Base-by-base conservation (phyloP, 64 coral and sea anemone species). In the Actinia tenebrosa region DNA sequence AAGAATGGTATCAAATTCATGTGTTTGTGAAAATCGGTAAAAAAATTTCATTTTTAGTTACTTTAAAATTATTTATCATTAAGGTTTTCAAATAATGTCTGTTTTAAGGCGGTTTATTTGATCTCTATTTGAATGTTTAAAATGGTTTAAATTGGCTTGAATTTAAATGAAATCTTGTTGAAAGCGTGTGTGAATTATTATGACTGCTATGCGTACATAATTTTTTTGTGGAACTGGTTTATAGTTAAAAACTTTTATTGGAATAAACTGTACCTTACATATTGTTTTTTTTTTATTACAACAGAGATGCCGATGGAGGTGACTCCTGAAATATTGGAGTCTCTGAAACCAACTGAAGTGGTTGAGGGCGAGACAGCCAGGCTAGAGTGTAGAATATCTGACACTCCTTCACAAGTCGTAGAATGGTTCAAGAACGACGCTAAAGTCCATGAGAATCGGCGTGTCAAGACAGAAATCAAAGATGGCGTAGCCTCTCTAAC, bases 381-480 rank as follows among this genome's bases (percentile, higher is more conserved):
- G 77, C 87, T 98, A 20, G 83, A 91, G 44, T 98, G 92, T 52
- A 87, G 7, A 25, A 27, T 98, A 26, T 80, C 30, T 77, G 92
- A 27, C 16, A 88, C 89, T 71, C 95, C 95, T 16, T 68, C 93
- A 26, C 95, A 92, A 78, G 45, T 84, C 53, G 43, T 98, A 53
- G 89, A 98, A 54, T 98, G 95, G 95, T 91, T 94, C 82, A 98
- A 98, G 50, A 86, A 98, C 43, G 91, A 87, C 72, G n/a, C 18
- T 75, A 75, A 42, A 75, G 63, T 99, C 1, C 89, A 87, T 47
- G 85, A 92, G 25, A 90, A 83, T 44, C 64, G 89, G 16, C 89
- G 95, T 72, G 55, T 91, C 15, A 93, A 93, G 77, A 77, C 64
- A 22, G 88, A 91, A 11, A 80, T 30, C 47, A 77, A 82, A 75